Percentiles rank a stretch among this genome's conserved stretches.
Conservation (phyloP, 2,888 invertebrate species). For the Cremastinae sp. region DNA sequence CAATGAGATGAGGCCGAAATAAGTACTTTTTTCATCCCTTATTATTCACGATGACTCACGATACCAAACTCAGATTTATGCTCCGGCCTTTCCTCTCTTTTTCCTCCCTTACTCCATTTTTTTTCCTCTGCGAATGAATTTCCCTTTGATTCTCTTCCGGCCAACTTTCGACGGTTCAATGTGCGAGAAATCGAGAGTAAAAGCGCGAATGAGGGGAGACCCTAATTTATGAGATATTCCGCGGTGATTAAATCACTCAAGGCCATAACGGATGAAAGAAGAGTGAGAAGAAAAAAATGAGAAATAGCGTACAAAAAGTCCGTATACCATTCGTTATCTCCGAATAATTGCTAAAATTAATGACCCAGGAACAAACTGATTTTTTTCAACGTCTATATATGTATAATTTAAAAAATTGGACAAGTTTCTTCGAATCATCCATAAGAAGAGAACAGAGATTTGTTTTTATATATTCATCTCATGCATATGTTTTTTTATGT, state of each 20-base stretch:
- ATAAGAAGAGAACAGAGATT: no score
- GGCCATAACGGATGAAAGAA: conserved; percentile 1
- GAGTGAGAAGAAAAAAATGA: not conserved
- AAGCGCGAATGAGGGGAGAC: conserved; percentile 40
- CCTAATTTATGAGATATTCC: conserved; percentile 28
- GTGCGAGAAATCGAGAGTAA: conserved; percentile 40
- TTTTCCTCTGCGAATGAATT: conserved; percentile 43
- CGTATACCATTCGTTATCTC: conserved; percentile 1
- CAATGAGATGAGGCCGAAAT: conserved; percentile 37
- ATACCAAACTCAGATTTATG: conserved; percentile 54
- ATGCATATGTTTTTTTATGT: no score
- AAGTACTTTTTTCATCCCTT: conserved; percentile 42
- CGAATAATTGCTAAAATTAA: conserved; percentile 20
- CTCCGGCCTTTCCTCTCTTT: conserved; percentile 18
- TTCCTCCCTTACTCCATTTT: conserved; percentile 10
- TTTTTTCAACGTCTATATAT: no score
- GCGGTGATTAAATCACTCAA: conserved; percentile 37
- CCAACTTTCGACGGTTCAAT: not conserved
- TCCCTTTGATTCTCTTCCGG: conserved; percentile 10
- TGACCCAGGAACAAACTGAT: not conserved
- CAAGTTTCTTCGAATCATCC: not conserved
- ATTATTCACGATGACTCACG: conserved; percentile 49
- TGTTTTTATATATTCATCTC: no score
- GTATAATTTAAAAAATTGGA: no score
- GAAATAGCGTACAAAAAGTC: not conserved